Evolutionary conservation across 2,113 vertebrate species (phyloP).

Genomic region (Gulo gulo): DNA sequence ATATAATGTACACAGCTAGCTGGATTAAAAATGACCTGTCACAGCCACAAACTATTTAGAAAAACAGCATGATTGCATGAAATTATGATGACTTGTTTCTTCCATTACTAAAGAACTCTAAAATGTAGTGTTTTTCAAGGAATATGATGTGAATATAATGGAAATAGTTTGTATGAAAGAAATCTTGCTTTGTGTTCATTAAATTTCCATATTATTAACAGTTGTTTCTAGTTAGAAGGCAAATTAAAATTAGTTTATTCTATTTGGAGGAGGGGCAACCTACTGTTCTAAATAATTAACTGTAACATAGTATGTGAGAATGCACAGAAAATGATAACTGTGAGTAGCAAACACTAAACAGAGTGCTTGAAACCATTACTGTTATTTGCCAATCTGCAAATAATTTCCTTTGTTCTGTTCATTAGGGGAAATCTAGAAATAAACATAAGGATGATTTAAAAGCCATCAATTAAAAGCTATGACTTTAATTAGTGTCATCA

Average conservation of each 20-base stretch:
- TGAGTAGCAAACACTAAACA: not conserved
- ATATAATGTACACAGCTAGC: slow-evolving; percentile 65
- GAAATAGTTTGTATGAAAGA: slow-evolving; percentile 50
- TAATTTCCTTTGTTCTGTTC: slow-evolving; percentile 45
- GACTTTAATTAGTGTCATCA: slow-evolving; percentile 53
- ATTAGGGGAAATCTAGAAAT: slow-evolving; percentile 56
- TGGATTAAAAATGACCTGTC: slow-evolving; percentile 71
- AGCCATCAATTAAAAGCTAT: slow-evolving; percentile 24
- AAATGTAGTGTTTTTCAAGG: slow-evolving; percentile 50
- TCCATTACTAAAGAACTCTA: slow-evolving; percentile 52
- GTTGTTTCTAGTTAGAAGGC: slow-evolving; percentile 63
- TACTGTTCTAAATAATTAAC: slow-evolving; percentile 55
- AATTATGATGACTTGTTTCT: slow-evolving; percentile 64
- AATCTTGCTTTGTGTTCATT: slow-evolving; percentile 50
- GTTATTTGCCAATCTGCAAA: slow-evolving; percentile 56
- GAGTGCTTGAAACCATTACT: slow-evolving; percentile 37
- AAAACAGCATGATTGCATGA: slow-evolving; percentile 62
- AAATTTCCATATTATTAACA: slow-evolving; percentile 50
- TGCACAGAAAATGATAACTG: slow-evolving; percentile 51
- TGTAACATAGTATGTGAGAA: slow-evolving; percentile 21
- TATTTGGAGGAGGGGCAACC: not conserved
- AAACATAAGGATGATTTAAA: slow-evolving; percentile 54
- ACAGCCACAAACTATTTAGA: slow-evolving; percentile 58
- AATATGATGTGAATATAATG: slow-evolving; percentile 47
- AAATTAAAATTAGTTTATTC: slow-evolving; percentile 58